phyloP scores from a whole-genome alignment of 2,113 vertebrate genomes.

The Emydura subglobosa region DNA sequence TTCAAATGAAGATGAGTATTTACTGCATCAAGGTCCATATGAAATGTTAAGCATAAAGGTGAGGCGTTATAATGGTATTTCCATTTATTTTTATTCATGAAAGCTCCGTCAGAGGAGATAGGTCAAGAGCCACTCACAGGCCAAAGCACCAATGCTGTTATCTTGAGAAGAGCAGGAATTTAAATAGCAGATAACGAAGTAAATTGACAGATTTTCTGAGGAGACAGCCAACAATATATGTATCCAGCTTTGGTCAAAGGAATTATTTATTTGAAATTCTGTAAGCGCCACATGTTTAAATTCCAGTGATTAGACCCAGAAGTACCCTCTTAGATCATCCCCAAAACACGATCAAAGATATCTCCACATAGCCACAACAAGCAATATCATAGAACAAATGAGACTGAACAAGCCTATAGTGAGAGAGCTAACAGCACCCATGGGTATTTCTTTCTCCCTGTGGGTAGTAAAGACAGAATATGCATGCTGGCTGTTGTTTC shows the following conservation, averaged over 20 bases:
- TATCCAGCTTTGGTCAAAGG: neutral
- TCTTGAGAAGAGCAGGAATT: neutral
- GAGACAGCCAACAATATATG: fast-evolving
- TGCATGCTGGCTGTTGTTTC: fast-evolving
- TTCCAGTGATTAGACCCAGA: neutral
- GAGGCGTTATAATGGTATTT: neutral
- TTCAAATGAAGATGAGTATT: neutral
- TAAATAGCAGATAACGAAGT: neutral
- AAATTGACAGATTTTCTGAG: neutral
- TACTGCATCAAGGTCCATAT: neutral
- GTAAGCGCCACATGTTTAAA: neutral
- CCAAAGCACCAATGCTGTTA: neutral
- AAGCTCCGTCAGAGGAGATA: neutral
- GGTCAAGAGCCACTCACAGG: neutral
- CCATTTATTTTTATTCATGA: conserved; percentile 37
- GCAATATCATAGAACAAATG: fast-evolving
- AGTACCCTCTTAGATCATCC: neutral
- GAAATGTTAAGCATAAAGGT: conserved; percentile 2
- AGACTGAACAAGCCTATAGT: fast-evolving
- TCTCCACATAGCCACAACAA: neutral
- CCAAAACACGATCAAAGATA: fast-evolving
- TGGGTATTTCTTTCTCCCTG: fast-evolving
- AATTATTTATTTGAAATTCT: neutral
- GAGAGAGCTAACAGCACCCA: fast-evolving
- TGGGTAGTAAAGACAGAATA: fast-evolving